Evolutionary conservation across 2,888 invertebrate species (phyloP).

Genomic region (Rhamnusium bicolor): DNA sequence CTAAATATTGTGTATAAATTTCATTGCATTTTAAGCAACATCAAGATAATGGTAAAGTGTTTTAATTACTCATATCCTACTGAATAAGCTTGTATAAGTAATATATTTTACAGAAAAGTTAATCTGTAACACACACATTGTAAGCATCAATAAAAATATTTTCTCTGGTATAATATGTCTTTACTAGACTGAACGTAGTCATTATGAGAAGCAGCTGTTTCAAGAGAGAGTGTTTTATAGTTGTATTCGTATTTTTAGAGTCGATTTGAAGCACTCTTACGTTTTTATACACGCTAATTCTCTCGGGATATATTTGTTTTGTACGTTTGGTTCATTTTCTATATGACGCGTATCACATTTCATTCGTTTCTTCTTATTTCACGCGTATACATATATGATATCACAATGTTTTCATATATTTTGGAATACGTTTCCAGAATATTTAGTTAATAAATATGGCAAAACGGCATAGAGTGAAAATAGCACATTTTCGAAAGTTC

Average conservation of each 20-base stretch:
- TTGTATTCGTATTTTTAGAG: slow-evolving; percentile 2
- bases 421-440: background rate
- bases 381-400: background rate
- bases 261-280: background rate
- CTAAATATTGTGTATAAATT: no score
- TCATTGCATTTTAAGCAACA: no score
- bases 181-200: background rate
- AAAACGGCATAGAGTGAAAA: no score
- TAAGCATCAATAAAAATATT: background rate
- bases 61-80: no score
- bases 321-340: background rate
- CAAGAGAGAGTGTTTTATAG: slow-evolving; percentile 4
- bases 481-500: no score
- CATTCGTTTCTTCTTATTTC: background rate
- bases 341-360: background rate
- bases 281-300: background rate
- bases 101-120: no score
- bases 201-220: slow-evolving; percentile 4
- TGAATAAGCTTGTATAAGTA: no score
- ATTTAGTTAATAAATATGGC: no score
- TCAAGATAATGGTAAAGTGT: no score
- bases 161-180: background rate
- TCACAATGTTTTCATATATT: background rate
- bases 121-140: no score
- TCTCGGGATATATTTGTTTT: background rate